These are phyloP conservation scores for Lepus timidus DNA, from an alignment of 2,113 vertebrate species.

Conservation along the genomic window DNA sequence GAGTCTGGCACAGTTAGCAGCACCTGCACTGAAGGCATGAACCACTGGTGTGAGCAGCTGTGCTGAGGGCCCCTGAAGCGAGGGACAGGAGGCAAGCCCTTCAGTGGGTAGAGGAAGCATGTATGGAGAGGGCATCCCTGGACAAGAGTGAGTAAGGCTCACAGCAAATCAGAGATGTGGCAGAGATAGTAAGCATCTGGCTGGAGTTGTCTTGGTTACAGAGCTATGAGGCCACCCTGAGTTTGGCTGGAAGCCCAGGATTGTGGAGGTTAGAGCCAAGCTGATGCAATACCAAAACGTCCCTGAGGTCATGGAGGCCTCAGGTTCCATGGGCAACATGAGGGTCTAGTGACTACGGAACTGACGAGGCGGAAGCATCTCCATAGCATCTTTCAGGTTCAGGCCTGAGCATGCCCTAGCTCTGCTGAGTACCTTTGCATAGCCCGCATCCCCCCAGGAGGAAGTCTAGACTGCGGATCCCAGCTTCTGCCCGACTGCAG, in stretches of 20 bases:
- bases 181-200: not conserved
- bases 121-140: not conserved
- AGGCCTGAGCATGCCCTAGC: not conserved
- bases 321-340: not conserved
- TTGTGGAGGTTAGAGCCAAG: not conserved
- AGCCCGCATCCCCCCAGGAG: not conserved
- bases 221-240: not conserved
- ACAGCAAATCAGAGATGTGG: not conserved
- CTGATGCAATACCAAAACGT: not conserved
- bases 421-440: not conserved
- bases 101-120: rapidly evolving
- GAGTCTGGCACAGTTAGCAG: not conserved
- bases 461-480: not conserved
- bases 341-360: not conserved
- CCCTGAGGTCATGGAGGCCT: not conserved
- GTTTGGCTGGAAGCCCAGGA: not conserved
- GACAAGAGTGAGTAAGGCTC: not conserved
- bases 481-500: not conserved
- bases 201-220: not conserved
- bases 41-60: not conserved
- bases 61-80: not conserved
- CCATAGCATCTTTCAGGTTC: not conserved
- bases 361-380: not conserved
- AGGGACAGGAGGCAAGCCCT: not conserved
- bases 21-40: not conserved